Percentiles rank a stretch among this genome's conserved stretches.
These are phyloP conservation scores for Fragariocoptes setiger DNA, from an alignment of 1,140 invertebrate genomes.

Conservation along the genomic window DNA sequence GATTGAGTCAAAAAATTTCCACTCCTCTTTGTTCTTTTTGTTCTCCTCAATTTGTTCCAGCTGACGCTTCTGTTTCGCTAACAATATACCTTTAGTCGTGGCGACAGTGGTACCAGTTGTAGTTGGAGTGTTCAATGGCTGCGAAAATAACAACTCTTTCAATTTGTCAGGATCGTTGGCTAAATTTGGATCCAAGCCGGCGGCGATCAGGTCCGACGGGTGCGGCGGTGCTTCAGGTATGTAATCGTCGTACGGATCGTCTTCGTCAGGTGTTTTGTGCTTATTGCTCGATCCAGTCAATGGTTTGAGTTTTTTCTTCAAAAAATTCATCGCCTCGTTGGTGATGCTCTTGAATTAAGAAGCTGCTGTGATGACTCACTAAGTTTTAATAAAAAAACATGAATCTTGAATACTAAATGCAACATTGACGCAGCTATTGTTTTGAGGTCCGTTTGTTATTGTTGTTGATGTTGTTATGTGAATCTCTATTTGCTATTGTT, in stretches of 20 bases:
- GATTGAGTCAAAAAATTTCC: slow-evolving; percentile 19
- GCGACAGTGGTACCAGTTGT: neutral
- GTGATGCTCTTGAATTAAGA: no score
- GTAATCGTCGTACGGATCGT: slow-evolving; percentile 9
- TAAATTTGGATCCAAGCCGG: neutral
- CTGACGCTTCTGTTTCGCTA: slow-evolving; percentile 1
- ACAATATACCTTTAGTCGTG: neutral
- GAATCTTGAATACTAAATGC: no score
- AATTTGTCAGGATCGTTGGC: neutral
- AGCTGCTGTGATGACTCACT: no score
- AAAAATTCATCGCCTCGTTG: slow-evolving; percentile 10
- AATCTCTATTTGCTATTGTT: no score
- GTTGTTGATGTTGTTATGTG: no score
- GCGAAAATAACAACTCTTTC: neutral
- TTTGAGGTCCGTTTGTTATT: no score
- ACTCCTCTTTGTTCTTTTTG: slow-evolving; percentile 17
- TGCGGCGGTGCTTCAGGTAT: slow-evolving; percentile 8
- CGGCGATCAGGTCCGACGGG: slow-evolving; percentile 8
- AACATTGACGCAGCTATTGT: no score
- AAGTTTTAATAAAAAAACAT: no score
- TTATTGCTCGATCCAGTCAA: neutral
- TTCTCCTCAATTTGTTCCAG: slow-evolving; percentile 2
- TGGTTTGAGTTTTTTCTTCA: slow-evolving; percentile 9
- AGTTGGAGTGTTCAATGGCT: neutral
- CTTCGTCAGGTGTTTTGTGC: slow-evolving; percentile 6